Conservation (phyloP, 2,113 vertebrate genomes). For the Colossoma macropomum region DNA sequence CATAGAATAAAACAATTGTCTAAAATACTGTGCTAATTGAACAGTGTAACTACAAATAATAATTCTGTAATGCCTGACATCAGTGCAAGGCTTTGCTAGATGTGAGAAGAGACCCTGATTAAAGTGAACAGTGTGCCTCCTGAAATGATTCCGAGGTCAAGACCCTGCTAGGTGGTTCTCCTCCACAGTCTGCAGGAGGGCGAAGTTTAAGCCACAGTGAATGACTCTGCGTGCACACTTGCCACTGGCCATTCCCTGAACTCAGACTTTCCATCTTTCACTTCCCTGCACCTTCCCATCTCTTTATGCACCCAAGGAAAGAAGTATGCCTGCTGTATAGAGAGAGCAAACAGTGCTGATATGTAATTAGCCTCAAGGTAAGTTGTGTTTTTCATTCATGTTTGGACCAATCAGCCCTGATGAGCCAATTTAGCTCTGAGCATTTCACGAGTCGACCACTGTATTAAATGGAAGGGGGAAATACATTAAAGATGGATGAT, state of each 20-base stretch:
- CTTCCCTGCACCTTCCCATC: conserved; percentile 61
- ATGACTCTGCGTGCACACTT: conserved; percentile 68
- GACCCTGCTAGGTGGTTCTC: not conserved
- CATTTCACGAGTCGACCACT: conserved; percentile 43
- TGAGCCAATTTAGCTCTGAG: conserved; percentile 56
- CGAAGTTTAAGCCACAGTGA: conserved; percentile 59
- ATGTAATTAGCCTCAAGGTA: conserved; percentile 66
- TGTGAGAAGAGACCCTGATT: conserved; percentile 1
- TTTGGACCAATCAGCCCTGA: conserved; percentile 59
- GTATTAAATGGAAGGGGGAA: conserved; percentile 44
- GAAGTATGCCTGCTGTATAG: conserved; percentile 46
- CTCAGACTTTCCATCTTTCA: conserved; percentile 64
- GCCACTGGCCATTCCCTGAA: conserved; percentile 64
- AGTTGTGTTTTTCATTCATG: conserved; percentile 49
- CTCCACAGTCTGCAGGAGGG: conserved; percentile 58
- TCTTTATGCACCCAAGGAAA: conserved; percentile 68
- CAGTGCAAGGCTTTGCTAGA: not conserved
- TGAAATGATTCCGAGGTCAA: not conserved
- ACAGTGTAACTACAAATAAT: no score
- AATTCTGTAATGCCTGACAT: not conserved
- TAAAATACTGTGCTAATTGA: no score
- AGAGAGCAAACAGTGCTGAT: conserved; percentile 40
- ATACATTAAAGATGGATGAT: conserved; percentile 56
- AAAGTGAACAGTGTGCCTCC: not conserved
- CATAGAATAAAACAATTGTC: no score